These are phyloP conservation scores for Dicrurus megarhynchus DNA, from an alignment of 2,113 vertebrate species.

Conservation along the genomic window DNA sequence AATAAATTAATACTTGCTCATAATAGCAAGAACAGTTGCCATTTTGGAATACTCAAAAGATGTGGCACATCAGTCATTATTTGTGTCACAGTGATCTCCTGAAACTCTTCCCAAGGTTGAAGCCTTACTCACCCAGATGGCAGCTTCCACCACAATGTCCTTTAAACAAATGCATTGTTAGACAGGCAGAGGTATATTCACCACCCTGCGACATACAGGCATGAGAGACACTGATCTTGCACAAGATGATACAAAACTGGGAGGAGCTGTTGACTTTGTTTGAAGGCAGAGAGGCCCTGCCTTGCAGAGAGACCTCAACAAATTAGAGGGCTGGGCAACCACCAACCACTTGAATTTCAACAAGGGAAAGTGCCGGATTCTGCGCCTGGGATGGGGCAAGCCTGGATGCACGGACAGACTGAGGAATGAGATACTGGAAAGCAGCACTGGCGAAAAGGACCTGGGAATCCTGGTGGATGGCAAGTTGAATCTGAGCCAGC, in stretches of 20 bases:
- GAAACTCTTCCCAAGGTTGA: neutral
- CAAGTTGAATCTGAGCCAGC: rapidly evolving
- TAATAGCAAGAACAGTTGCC: neutral
- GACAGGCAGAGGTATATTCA: neutral
- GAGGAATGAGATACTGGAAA: neutral
- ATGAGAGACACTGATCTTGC: neutral
- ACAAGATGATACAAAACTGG: neutral
- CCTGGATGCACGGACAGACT: rapidly evolving
- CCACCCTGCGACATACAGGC: neutral
- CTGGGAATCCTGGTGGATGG: rapidly evolving
- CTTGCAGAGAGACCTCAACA: neutral
- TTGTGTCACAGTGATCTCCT: neutral
- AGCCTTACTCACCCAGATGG: neutral
- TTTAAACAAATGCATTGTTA: neutral
- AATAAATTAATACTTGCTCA: neutral
- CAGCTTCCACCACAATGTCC: neutral
- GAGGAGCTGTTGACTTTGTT: neutral
- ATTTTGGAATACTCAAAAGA: neutral
- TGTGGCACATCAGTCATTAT: neutral
- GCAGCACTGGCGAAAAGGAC: rapidly evolving
- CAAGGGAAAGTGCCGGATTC: neutral
- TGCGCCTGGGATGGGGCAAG: neutral
- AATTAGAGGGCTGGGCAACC: neutral
- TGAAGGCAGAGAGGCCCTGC: rapidly evolving
- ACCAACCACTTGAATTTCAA: neutral